phyloP scores from a whole-genome alignment of 1,140 invertebrate species.

The Nymphalis io region DNA sequence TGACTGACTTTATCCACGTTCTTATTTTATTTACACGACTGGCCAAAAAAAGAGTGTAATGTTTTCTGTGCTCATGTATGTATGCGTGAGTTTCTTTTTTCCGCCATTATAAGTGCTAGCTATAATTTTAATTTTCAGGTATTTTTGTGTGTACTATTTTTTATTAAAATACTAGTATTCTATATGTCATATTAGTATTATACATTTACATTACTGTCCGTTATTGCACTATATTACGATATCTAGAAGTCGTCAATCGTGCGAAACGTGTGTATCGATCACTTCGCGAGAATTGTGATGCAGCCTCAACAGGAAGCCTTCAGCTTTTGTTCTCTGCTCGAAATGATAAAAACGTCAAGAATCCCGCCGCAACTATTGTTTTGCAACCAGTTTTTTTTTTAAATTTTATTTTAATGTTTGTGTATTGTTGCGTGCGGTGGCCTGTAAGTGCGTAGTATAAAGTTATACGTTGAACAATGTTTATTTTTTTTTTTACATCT shows the following conservation, averaged over 20 bases:
- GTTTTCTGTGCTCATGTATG: no score
- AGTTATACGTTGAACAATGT: conserved; percentile 39
- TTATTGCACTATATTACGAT: no score
- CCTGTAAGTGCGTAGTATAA: conserved; percentile 36
- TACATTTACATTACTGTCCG: no score
- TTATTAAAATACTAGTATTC: no score
- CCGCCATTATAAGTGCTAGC: no score
- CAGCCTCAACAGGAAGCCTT: conserved; percentile 75
- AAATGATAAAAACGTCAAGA: conserved; percentile 79
- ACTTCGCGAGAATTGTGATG: conserved; percentile 74
- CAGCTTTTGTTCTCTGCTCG: conserved; percentile 72
- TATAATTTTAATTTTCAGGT: no score
- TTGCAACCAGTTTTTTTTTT: conserved; percentile 66
- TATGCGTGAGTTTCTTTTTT: no score
- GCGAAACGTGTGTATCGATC: conserved; percentile 47
- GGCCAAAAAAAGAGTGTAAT: no score
- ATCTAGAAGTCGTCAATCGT: conserved; percentile 2
- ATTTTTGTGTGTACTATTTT: no score
- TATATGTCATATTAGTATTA: no score
- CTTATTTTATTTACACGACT: no score
- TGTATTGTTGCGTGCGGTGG: conserved; percentile 52
- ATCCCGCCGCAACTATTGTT: conserved; percentile 70
- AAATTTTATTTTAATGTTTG: conserved; percentile 61
- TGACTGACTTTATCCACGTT: no score
- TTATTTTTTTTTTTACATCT: conserved; percentile 15